phyloP scores from a whole-genome alignment of 2,888 invertebrate genomes.

The Venusia cambrica region DNA sequence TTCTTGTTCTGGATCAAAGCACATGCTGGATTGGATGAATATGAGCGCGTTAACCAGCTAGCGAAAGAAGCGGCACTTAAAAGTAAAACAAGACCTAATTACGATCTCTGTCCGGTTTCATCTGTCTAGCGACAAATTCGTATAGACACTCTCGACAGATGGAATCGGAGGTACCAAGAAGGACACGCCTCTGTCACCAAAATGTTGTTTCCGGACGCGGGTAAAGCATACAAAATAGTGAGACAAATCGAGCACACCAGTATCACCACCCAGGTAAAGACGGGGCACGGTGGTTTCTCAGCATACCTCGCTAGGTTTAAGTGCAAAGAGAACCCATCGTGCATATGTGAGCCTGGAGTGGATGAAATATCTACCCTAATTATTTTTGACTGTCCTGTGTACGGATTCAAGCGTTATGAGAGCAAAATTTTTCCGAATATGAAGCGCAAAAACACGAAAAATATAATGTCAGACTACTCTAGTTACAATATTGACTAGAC shows the following conservation, averaged over 20 bases:
- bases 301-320: slow-evolving; percentile 5
- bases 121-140: slow-evolving; percentile 9
- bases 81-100: slow-evolving; percentile 1
- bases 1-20: slow-evolving; percentile 13
- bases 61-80: slow-evolving; percentile 13
- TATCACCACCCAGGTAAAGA: background rate
- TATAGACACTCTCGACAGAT: background rate
- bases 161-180: slow-evolving; percentile 3
- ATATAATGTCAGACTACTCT: no score
- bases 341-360: slow-evolving; percentile 1
- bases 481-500: no score
- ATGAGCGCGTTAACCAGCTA: slow-evolving; percentile 13
- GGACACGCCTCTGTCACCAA: background rate
- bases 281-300: slow-evolving; percentile 2
- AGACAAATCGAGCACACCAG: background rate
- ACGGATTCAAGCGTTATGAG: no score
- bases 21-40: slow-evolving; percentile 10
- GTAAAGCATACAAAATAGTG: background rate
- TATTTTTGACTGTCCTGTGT: no score
- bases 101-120: slow-evolving; percentile 9
- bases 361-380: no score
- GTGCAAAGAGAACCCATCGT: slow-evolving; percentile 7
- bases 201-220: slow-evolving; percentile 11
- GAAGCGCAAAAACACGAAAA: no score
- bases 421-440: no score